Percentiles rank a stretch among this genome's conserved stretches.
These are phyloP conservation scores for Nymphalis urticae DNA, from an alignment of 2,888 invertebrate species.

Conservation along the genomic window DNA sequence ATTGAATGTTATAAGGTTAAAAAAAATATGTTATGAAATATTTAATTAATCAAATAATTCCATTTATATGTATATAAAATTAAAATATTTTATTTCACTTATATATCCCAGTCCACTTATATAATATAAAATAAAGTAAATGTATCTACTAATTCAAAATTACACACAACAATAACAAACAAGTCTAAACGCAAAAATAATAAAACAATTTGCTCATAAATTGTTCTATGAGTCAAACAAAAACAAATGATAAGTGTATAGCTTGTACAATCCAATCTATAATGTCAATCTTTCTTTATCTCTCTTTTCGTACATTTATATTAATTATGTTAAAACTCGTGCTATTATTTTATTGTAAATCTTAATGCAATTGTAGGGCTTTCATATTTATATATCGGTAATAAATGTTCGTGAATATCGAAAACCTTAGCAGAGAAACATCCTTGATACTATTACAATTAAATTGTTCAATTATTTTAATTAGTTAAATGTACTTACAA, in stretches of 20 bases:
- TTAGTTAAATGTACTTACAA: too few species aligned
- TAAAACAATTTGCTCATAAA: conserved; percentile 17
- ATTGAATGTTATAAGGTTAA: conserved; percentile 1
- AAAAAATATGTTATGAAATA: conserved; percentile 23
- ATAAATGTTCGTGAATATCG: background rate
- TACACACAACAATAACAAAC: conserved; percentile 44
- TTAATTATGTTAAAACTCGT: conserved; percentile 1
- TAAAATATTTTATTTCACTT: conserved; percentile 31
- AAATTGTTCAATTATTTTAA: too few species aligned
- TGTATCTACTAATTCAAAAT: conserved; percentile 39
- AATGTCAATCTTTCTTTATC: background rate
- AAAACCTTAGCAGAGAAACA: background rate
- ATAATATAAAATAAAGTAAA: conserved; percentile 37
- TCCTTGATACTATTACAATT: too few species aligned
- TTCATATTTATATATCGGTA: background rate
- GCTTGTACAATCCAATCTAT: conserved; percentile 2
- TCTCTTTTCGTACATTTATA: conserved; percentile 1
- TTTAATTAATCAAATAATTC: conserved; percentile 31
- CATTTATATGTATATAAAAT: conserved; percentile 28
- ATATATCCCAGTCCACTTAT: conserved; percentile 54
- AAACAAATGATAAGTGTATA: conserved; percentile 3
- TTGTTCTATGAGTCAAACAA: conserved; percentile 10
- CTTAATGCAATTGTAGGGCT: background rate
- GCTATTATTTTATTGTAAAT: background rate
- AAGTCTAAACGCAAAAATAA: conserved; percentile 12